Conservation (phyloP, 1,140 invertebrate species). For the Dryas iulia region DNA sequence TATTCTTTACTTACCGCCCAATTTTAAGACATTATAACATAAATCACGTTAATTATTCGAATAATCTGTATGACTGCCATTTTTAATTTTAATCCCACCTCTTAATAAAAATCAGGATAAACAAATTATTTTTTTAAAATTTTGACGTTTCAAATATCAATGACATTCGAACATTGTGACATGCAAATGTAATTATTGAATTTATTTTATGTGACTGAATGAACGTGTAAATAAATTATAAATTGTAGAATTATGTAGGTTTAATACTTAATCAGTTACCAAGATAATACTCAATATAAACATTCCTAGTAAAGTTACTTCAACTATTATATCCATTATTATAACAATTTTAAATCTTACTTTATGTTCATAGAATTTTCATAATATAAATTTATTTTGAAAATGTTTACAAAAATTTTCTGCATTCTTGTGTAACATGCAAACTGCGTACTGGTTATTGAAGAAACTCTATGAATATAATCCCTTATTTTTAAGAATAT, state of each 20-base stretch:
- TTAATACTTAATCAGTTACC: slow-evolving; percentile 60
- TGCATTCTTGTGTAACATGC: too few species aligned
- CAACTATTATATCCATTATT: neutral
- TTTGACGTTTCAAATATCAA: neutral
- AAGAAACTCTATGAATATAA: neutral
- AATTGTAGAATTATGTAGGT: slow-evolving; percentile 48
- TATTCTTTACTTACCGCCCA: too few species aligned
- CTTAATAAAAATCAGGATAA: too few species aligned
- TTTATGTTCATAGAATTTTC: neutral
- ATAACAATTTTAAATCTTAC: neutral
- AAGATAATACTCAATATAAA: slow-evolving; percentile 45
- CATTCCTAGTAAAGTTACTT: neutral
- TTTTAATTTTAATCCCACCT: neutral
- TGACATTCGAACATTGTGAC: neutral
- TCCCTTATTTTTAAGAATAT: neutral
- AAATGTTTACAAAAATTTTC: too few species aligned
- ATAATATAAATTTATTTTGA: neutral
- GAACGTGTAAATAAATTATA: slow-evolving; percentile 66
- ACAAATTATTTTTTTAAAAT: neutral
- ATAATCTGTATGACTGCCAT: neutral
- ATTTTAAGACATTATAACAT: too few species aligned
- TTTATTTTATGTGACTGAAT: slow-evolving; percentile 58
- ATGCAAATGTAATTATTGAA: slow-evolving; percentile 17
- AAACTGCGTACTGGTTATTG: too few species aligned
- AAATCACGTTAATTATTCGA: neutral